Conservation (phyloP, 2,888 invertebrate genomes). For the Drosophila subsilvestris region DNA sequence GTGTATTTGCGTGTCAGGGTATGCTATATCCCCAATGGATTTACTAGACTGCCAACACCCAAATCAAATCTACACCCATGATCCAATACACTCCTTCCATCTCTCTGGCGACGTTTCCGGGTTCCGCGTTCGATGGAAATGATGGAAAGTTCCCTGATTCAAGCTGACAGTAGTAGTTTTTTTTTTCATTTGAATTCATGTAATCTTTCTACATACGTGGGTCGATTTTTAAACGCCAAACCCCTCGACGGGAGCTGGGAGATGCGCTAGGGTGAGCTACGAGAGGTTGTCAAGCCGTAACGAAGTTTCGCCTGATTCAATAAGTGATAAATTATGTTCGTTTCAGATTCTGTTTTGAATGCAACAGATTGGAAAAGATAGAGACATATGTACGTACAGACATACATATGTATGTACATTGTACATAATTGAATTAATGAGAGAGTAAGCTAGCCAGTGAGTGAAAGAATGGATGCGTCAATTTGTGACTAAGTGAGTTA, state of each 20-base stretch:
- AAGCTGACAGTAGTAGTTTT: conserved; percentile 77
- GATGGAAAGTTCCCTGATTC: conserved; percentile 76
- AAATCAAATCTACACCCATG: conserved; percentile 56
- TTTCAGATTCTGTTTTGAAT: conserved; percentile 5
- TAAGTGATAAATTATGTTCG: conserved; percentile 52
- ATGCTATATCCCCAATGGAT: conserved; percentile 65
- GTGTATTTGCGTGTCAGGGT: conserved; percentile 35
- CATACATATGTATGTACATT: no score
- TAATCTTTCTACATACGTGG: conserved; percentile 59
- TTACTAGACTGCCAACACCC: conserved; percentile 67
- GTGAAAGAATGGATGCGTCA: no score
- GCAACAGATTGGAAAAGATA: no score
- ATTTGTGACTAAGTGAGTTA: no score
- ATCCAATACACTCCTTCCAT: not conserved
- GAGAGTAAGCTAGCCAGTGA: no score
- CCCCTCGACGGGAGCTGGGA: not conserved
- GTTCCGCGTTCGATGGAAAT: conserved; percentile 34
- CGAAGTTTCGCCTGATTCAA: conserved; percentile 38
- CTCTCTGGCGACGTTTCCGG: conserved; percentile 27
- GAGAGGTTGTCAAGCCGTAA: conserved; percentile 42
- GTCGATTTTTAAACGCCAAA: conserved; percentile 46
- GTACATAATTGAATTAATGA: no score
- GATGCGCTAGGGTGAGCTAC: not conserved
- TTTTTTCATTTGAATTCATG: conserved; percentile 80
- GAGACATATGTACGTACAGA: no score